These are phyloP conservation scores for Pithys albifrons DNA, from an alignment of 2,113 vertebrate genomes.

Conservation along the genomic window DNA sequence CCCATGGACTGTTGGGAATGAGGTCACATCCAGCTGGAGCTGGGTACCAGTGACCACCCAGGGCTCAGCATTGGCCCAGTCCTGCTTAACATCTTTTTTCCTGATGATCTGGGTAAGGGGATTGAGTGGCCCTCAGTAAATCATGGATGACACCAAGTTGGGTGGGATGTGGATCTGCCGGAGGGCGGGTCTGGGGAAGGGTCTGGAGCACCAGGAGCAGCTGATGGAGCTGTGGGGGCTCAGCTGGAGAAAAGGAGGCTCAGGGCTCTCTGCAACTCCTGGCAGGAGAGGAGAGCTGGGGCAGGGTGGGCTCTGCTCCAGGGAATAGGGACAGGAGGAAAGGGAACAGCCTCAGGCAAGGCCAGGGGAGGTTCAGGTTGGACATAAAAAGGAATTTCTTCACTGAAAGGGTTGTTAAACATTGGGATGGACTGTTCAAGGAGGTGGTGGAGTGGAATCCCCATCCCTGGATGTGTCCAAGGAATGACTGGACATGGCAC, in stretches of 20 bases:
- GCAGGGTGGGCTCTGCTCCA: background rate
- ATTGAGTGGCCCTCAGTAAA: background rate
- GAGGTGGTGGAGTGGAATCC: background rate
- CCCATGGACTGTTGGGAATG: too few relatives aligned
- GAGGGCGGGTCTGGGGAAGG: background rate
- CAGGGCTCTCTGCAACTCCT: background rate
- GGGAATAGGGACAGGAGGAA: background rate
- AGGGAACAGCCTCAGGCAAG: background rate
- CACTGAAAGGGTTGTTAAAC: background rate
- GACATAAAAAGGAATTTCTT: background rate
- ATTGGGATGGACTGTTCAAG: background rate
- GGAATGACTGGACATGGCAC: background rate
- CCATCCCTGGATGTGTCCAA: background rate
- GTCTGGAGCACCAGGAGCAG: background rate
- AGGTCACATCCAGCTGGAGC: background rate
- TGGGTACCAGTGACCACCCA: background rate
- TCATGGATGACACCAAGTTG: background rate
- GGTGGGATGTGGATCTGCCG: background rate
- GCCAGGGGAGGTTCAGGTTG: background rate
- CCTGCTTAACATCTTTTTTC: background rate
- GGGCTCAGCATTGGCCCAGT: background rate
- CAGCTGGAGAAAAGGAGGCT: background rate
- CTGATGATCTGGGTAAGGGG: background rate
- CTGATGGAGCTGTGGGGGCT: background rate
- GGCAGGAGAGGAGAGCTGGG: background rate